Evolutionary conservation across 2,797 vertebrate genomes (phyloP).

Genomic region (Scarus forsteni): DNA sequence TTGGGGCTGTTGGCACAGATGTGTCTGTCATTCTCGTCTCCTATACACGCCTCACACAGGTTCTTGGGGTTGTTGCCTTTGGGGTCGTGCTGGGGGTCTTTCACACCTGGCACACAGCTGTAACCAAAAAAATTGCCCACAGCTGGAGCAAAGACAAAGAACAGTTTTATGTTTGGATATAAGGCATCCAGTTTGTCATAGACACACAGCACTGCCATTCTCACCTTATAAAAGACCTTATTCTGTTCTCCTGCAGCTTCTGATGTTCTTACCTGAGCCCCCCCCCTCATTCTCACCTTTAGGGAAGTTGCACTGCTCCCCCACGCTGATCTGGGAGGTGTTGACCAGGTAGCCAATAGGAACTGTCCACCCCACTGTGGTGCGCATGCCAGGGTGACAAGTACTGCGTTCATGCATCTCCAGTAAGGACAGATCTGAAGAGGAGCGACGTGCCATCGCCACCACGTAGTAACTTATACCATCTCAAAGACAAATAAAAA

Average conservation of each 20-base stretch:
- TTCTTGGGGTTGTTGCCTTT: slow-evolving; percentile 87
- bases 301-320: slow-evolving; percentile 88
- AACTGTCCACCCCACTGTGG: slow-evolving; percentile 89
- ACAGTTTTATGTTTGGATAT: not conserved
- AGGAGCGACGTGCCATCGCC: slow-evolving; percentile 84
- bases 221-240: slow-evolving; percentile 17
- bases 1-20: slow-evolving; percentile 85
- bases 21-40: slow-evolving; percentile 86
- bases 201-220: not conserved
- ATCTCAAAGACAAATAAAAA: slow-evolving; percentile 61
- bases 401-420: slow-evolving; percentile 90
- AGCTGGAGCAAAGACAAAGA: slow-evolving; percentile 57
- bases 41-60: slow-evolving; percentile 88
- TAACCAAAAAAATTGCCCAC: slow-evolving; percentile 88
- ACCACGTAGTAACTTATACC: slow-evolving; percentile 86
- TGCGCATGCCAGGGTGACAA: slow-evolving; percentile 87
- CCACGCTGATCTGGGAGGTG: slow-evolving; percentile 87
- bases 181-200: not conserved
- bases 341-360: slow-evolving; percentile 88
- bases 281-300: slow-evolving; percentile 72
- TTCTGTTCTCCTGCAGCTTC: slow-evolving; percentile 28
- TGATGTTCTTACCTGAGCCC: slow-evolving; percentile 33
- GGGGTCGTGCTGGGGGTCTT: slow-evolving; percentile 84
- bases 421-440: slow-evolving; percentile 85
- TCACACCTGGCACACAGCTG: slow-evolving; percentile 87